These are phyloP conservation scores for Brassicogethes aeneus DNA, from an alignment of 2,888 invertebrate species.

Conservation along the genomic window DNA sequence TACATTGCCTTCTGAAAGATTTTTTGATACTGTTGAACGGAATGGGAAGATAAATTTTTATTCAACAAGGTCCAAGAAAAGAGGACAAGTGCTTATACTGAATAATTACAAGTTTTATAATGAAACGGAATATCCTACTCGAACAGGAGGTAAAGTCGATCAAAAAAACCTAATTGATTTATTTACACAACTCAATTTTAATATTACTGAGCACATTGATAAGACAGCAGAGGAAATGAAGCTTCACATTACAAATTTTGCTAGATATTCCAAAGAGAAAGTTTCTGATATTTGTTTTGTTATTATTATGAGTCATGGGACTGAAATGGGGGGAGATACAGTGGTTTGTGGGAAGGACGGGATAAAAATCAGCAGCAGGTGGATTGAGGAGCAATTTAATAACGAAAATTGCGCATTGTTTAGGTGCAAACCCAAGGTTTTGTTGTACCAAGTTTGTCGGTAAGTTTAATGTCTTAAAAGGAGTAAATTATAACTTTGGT, in stretches of 20 bases:
- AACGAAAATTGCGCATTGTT: slow-evolving; percentile 48
- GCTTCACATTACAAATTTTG: slow-evolving; percentile 40
- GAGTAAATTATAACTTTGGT: too few species aligned
- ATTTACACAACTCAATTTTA: slow-evolving; percentile 47
- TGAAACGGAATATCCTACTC: slow-evolving; percentile 30
- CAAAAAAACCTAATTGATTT: slow-evolving; percentile 47
- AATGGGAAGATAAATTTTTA: slow-evolving; percentile 30
- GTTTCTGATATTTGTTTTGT: slow-evolving; percentile 53
- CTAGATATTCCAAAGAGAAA: slow-evolving; percentile 35
- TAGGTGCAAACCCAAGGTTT: slow-evolving; percentile 56
- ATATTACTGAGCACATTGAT: slow-evolving; percentile 14
- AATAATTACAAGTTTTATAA: slow-evolving; percentile 50
- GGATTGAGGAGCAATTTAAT: slow-evolving; percentile 52
- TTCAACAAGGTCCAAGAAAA: slow-evolving; percentile 45
- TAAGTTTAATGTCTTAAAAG: slow-evolving; percentile 18
- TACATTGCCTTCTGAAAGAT: slow-evolving; percentile 18
- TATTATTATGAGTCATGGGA: slow-evolving; percentile 60
- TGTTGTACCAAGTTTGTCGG: slow-evolving; percentile 64
- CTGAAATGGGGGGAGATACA: slow-evolving; percentile 38
- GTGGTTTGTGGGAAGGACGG: slow-evolving; percentile 53
- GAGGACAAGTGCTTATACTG: slow-evolving; percentile 53
- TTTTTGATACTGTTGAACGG: slow-evolving; percentile 22
- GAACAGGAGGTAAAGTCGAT: slow-evolving; percentile 52
- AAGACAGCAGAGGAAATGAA: slow-evolving; percentile 35
- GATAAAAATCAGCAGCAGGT: slow-evolving; percentile 39